phyloP scores from a whole-genome alignment of 2,888 invertebrate species.

The Cephus sareptanus region DNA sequence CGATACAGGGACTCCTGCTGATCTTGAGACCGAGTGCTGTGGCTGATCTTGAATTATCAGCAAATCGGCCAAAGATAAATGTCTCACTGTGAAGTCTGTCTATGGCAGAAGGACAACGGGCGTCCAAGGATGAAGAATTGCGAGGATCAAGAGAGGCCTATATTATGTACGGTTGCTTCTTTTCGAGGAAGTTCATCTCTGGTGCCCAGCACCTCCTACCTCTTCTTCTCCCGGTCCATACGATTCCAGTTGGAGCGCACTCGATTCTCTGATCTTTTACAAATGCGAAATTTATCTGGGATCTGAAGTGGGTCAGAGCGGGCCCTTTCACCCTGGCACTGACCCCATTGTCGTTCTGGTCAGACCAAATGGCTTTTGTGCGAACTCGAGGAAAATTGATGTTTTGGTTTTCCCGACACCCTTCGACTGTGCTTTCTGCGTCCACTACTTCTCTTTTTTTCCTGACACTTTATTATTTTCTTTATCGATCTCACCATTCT shows the following conservation, averaged over 20 bases:
- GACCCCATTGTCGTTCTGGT: conserved; percentile 40
- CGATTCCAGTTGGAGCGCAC: neutral
- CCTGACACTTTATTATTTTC: conserved; percentile 22
- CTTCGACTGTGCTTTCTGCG: conserved; percentile 21
- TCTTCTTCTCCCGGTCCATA: neutral
- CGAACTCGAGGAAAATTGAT: conserved; percentile 39
- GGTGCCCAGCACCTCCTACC: neutral
- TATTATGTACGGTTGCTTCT: neutral
- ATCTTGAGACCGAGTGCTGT: neutral
- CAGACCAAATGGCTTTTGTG: conserved; percentile 42
- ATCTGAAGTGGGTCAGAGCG: conserved; percentile 39
- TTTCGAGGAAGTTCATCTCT: neutral
- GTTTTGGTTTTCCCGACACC: conserved; percentile 55
- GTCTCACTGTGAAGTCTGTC: neutral
- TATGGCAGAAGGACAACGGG: neutral
- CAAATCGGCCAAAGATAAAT: neutral
- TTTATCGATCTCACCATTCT: conserved; percentile 4
- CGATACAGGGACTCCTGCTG: neutral
- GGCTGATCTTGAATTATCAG: neutral
- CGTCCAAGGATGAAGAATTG: neutral
- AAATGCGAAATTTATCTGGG: conserved; percentile 56
- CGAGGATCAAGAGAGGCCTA: neutral
- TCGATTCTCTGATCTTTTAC: conserved; percentile 25
- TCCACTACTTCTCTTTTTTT: neutral
- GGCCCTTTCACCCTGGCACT: conserved; percentile 27